Evolutionary conservation across 1,140 invertebrate species (phyloP), one percentile per base, ranked within the genome.

Genomic region (Nasonia giraulti): DNA sequence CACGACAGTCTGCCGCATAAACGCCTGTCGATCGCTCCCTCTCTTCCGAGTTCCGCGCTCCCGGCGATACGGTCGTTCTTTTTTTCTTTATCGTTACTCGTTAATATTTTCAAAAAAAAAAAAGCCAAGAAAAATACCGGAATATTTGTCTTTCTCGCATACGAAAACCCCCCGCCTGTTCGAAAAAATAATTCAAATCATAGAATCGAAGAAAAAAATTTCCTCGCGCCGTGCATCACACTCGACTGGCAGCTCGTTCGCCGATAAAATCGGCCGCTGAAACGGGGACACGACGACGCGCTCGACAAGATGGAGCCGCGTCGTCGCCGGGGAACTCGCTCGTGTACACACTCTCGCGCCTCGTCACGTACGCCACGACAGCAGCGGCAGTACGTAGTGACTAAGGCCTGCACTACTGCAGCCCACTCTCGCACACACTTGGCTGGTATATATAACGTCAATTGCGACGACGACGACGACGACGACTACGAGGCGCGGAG

Each of bases 1-100:
- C 77, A 55, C 82, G 68, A 37, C 75, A 68, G 74, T 78, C 74
- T 76, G 33, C 73, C 73, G 37, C 27, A 71, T 44, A 75, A 37
- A 20, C 23, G 69, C 27, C 69, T 33, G 69, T 33, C 23, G 69
- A 27, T 75, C 14, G 81, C 73, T 82, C 31, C 62, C 81, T 75
- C 50, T 82, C 33, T 68, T 83, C 50, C 33, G 20, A 62, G 33
- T 68, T 83, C 50, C 33, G 20, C 75, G 33, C 73, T 37, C 31
- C 37, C 37, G 20, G 0, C n/a, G 66, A 5, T 27, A 68, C 4
- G 2, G 6, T 68, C 5, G 10, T 68, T 14, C 62, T 23, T 27
- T 27, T 44, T 40, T 40, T 8, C 10, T 44, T 8, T 44, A 44
- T 10, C 1, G 40, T 44, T 44, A 44, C 8, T 44, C 40, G 7